Conservation (phyloP, 1,140 invertebrate genomes). For the Tetramorium alpestre region DNA sequence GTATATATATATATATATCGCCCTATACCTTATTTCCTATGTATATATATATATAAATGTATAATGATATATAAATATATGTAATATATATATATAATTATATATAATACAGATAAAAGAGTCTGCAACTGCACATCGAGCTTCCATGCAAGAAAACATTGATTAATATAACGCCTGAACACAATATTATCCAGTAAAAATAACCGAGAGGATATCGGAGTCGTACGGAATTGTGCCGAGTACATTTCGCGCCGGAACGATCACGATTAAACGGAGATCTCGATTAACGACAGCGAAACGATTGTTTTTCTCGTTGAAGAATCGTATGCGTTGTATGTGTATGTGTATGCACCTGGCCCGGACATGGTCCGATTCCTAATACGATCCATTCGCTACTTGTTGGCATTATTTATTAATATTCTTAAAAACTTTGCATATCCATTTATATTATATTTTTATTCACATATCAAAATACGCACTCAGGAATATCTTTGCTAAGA, state of each 20-base stretch:
- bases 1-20: conserved; percentile 60
- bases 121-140: conserved; percentile 85
- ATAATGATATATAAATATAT: conserved; percentile 62
- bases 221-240: conserved; percentile 1
- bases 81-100: conserved; percentile 67
- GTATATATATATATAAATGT: conserved; percentile 63
- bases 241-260: neutral
- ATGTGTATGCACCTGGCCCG: neutral
- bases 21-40: conserved; percentile 67
- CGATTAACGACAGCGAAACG: neutral
- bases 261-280: conserved; percentile 22
- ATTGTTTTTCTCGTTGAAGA: neutral
- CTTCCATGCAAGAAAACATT: conserved; percentile 85
- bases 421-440: neutral
- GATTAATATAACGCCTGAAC: conserved; percentile 82
- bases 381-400: neutral
- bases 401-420: neutral
- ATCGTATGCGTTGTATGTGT: conserved; percentile 1
- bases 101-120: conserved; percentile 82
- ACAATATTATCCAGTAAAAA: conserved; percentile 79
- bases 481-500: neutral
- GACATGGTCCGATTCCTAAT: neutral
- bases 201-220: conserved; percentile 62
- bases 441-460: neutral
- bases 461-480: neutral